phyloP scores from a whole-genome alignment of 2,113 vertebrate species.

The Passer montanus region DNA sequence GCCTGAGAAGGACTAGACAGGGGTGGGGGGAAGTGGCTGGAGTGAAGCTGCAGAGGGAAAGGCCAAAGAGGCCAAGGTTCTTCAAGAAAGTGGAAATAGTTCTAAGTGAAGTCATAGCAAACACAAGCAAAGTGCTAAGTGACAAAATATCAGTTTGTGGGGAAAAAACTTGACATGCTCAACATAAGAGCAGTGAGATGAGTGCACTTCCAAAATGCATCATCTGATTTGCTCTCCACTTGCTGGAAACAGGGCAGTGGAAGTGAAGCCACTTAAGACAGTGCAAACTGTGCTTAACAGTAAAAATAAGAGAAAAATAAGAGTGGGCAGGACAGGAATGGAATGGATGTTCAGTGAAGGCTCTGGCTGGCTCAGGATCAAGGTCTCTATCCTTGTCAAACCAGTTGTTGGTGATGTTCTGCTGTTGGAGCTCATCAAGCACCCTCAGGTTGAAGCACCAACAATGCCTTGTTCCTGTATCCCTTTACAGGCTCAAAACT shows the following conservation, averaged over 20 bases:
- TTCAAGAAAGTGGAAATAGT: not conserved
- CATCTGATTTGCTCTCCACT: not conserved
- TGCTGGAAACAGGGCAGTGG: not conserved
- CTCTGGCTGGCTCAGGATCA: not conserved
- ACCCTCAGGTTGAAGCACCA: not conserved
- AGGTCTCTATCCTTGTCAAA: not conserved
- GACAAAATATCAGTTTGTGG: not conserved
- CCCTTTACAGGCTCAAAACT: not conserved
- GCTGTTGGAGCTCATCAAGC: not conserved
- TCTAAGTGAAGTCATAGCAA: not conserved
- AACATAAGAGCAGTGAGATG: not conserved
- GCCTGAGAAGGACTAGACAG: not conserved
- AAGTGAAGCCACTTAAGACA: not conserved
- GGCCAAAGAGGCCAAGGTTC: not conserved
- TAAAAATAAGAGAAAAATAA: not conserved
- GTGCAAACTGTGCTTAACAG: not conserved
- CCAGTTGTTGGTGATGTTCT: not conserved
- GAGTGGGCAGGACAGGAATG: not conserved
- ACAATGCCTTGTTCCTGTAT: not conserved
- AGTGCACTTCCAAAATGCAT: not conserved
- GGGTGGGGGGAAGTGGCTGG: rapidly evolving
- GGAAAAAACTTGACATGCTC: not conserved
- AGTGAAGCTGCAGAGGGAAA: not conserved
- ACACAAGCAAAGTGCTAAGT: not conserved
- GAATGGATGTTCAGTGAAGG: not conserved